Evolutionary conservation across 1,140 invertebrate species (phyloP).

Genomic region (Nymphalis io): DNA sequence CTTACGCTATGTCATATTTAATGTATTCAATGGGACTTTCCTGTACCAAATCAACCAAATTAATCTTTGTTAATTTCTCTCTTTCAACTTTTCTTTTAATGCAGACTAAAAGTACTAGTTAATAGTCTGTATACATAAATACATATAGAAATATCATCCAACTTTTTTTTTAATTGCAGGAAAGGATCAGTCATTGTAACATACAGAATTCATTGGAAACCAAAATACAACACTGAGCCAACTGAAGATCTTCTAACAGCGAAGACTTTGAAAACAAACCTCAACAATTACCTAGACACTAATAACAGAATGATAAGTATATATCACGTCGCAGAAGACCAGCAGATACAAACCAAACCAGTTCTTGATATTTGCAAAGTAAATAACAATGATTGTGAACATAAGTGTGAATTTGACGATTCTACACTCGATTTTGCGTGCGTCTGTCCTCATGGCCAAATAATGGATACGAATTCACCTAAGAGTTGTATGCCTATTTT

Average conservation of each 20-base stretch:
- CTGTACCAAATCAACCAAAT: no score
- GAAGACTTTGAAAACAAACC: slow-evolving; percentile 74
- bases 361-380: slow-evolving; percentile 88
- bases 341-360: slow-evolving; percentile 66
- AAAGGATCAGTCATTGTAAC: slow-evolving; percentile 83
- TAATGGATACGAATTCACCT: slow-evolving; percentile 65
- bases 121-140: no score
- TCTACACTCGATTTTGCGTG: slow-evolving; percentile 84
- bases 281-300: slow-evolving; percentile 75
- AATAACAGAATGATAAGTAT: slow-evolving; percentile 80
- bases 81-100: no score
- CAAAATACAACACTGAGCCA: slow-evolving; percentile 77
- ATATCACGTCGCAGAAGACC: slow-evolving; percentile 79
- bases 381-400: slow-evolving; percentile 88
- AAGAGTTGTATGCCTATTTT: slow-evolving; percentile 61
- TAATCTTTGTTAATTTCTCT: no score
- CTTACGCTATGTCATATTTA: no score
- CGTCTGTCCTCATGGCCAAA: slow-evolving; percentile 83
- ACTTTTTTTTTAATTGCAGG: slow-evolving; percentile 67
- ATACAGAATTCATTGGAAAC: slow-evolving; percentile 84
- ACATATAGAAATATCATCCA: background rate
- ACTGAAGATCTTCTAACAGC: slow-evolving; percentile 78
- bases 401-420: slow-evolving; percentile 88
- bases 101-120: background rate
- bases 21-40: no score